A percentile compares a stretch with the other conserved stretches of the same genome.
phyloP scores from a whole-genome alignment of 1,140 invertebrate genomes.

The Cotesia typhae region DNA sequence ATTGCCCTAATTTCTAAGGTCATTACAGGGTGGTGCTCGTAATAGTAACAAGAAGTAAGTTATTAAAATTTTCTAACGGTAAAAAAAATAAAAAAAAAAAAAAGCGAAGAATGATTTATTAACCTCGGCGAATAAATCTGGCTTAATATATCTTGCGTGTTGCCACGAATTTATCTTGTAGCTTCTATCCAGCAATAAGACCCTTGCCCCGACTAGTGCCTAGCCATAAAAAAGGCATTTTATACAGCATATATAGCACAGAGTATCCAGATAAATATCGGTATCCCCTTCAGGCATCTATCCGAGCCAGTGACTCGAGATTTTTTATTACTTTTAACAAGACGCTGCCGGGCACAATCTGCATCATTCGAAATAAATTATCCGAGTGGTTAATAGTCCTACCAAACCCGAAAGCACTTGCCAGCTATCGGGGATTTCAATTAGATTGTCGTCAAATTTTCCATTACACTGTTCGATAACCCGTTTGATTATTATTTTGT shows the following conservation, averaged over 20 bases:
- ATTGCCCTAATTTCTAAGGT: background rate
- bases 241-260: background rate
- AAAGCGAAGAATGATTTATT: conserved; percentile 10
- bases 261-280: background rate
- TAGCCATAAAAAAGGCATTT: background rate
- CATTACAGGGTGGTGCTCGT: background rate
- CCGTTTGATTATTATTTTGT: conserved; percentile 26
- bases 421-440: background rate
- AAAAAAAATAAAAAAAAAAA: background rate
- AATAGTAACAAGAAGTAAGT: no score
- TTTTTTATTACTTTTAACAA: background rate
- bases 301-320: background rate
- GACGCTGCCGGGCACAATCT: background rate
- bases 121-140: conserved; percentile 5
- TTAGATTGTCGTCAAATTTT: conserved; percentile 26
- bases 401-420: background rate
- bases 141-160: background rate
- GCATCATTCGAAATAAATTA: conserved; percentile 5
- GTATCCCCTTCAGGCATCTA: background rate
- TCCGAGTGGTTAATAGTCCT: background rate
- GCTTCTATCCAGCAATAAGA: background rate
- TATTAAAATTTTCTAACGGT: background rate
- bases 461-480: conserved; percentile 34
- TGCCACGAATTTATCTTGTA: background rate
- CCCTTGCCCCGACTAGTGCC: conserved; percentile 3